Evolutionary conservation across 2,113 vertebrate genomes (phyloP).

Genomic region (cat (Felis catus)): F.catus_Fca126_mat1.0 CM031413.1:34670501-34671000

Average conservation of each 20-base stretch:
- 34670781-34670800: neutral
- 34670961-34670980: slow-evolving; percentile 38
- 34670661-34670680: neutral
- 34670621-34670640: neutral
- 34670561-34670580: neutral
- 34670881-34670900: slow-evolving; percentile 30
- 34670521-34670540: neutral
- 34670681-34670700: neutral
- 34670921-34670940: slow-evolving; percentile 43
- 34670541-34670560: neutral
- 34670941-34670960: slow-evolving; percentile 19
- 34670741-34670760: neutral
- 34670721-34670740: neutral
- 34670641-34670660: neutral
- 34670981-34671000: slow-evolving; percentile 56
- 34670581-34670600: neutral
- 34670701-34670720: neutral
- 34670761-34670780: neutral
- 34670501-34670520: neutral
- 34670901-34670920: slow-evolving; percentile 36
- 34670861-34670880: neutral
- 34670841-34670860: slow-evolving; percentile 12
- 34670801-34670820: neutral
- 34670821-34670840: neutral
- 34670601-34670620: neutral